These are phyloP conservation scores for Chelonoidis abingdonii DNA, from an alignment of 2,113 vertebrate species.

Conservation along the genomic window DNA sequence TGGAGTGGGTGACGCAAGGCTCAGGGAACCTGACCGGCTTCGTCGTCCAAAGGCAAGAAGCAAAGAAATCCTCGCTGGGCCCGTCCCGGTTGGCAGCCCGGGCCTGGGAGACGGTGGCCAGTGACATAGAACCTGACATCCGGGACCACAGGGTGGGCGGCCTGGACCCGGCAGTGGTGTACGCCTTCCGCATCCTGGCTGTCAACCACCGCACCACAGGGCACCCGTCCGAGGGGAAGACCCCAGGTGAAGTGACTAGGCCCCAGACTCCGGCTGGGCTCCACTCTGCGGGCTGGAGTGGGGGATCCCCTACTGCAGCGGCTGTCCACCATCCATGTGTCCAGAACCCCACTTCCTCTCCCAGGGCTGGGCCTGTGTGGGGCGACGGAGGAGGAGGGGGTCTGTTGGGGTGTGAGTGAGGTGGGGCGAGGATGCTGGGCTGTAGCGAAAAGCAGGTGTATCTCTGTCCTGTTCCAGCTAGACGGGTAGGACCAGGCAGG, in stretches of 20 bases:
- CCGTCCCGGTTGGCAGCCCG: neutral
- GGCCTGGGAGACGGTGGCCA: slow-evolving; percentile 82
- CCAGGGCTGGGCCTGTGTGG: neutral
- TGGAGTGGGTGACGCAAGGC: slow-evolving; percentile 84
- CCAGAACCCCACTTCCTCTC: neutral
- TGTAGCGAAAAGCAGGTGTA: neutral
- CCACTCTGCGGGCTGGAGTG: neutral
- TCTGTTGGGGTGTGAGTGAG: neutral
- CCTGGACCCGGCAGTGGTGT: slow-evolving; percentile 83
- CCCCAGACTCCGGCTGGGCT: neutral
- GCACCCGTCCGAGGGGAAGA: slow-evolving; percentile 87
- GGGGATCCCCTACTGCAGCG: neutral
- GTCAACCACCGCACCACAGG: slow-evolving; percentile 89
- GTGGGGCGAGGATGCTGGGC: neutral
- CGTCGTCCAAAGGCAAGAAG: slow-evolving; percentile 81
- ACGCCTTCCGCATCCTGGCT: slow-evolving; percentile 87
- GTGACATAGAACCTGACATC: slow-evolving; percentile 81
- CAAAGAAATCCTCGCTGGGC: slow-evolving; percentile 31
- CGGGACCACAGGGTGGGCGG: slow-evolving; percentile 80
- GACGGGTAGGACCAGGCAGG: neutral
- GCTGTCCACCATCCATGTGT: too few species aligned
- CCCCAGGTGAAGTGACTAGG: slow-evolving; percentile 85
- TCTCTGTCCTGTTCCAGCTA: neutral
- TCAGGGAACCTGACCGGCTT: slow-evolving; percentile 85
- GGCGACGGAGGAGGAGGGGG: neutral